These are phyloP conservation scores for Cyclargus thomasi DNA, from an alignment of 1,140 invertebrate species.

Conservation along the genomic window DNA sequence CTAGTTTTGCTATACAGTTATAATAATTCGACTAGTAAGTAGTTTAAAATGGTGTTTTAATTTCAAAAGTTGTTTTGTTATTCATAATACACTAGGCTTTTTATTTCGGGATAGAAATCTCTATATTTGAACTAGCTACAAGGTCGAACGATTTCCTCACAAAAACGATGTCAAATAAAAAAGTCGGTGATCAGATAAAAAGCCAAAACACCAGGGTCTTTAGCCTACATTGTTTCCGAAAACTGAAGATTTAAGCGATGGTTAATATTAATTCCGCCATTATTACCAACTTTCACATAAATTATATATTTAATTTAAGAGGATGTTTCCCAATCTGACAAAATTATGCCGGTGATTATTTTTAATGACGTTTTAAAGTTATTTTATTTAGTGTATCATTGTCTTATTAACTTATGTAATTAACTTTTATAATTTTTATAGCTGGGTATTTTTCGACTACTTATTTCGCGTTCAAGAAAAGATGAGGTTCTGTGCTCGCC, in stretches of 20 bases:
- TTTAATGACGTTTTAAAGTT: conserved; percentile 29
- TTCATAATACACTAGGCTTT: no score
- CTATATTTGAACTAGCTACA: not conserved
- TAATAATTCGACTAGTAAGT: no score
- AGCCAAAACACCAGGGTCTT: not conserved
- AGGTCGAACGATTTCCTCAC: not conserved
- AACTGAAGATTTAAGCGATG: conserved; percentile 10
- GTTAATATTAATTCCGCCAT: conserved; percentile 9
- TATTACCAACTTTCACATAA: conserved; percentile 26
- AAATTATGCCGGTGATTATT: conserved; percentile 27
- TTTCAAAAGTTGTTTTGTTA: no score
- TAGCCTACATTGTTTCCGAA: conserved; percentile 9
- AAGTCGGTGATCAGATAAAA: not conserved
- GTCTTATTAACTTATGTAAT: conserved; percentile 4
- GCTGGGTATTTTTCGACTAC: not conserved
- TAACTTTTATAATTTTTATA: conserved; percentile 1
- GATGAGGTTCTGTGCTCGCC: no score
- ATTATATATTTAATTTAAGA: conserved; percentile 18
- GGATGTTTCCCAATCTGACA: conserved; percentile 1
- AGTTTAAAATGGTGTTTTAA: no score
- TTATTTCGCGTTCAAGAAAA: not conserved
- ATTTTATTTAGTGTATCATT: conserved; percentile 1
- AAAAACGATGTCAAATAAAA: not conserved
- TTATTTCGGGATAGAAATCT: no score
- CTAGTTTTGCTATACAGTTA: no score